Percentiles rank a stretch among this genome's conserved stretches.
phyloP scores from a whole-genome alignment of 2,113 vertebrate species.

The Empidonax alnorum region DNA sequence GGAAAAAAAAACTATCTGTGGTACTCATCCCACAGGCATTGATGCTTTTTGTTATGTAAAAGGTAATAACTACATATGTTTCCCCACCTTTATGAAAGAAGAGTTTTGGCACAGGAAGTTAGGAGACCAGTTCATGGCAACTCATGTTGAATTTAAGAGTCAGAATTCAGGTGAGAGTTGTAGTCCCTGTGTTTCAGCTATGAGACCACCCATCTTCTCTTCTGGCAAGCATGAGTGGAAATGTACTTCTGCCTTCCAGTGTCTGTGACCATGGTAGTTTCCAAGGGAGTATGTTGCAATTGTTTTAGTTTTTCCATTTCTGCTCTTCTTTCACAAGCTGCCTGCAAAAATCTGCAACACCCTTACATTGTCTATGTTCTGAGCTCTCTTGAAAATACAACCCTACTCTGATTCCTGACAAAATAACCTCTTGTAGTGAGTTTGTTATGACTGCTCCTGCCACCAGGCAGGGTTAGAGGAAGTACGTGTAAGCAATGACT shows the following conservation, averaged over 20 bases:
- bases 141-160: not conserved
- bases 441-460: not conserved
- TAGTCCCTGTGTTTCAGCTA: not conserved
- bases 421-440: not conserved
- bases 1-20: not conserved
- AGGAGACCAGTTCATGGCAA: not conserved
- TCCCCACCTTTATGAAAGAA: not conserved
- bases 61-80: not conserved
- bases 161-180: not conserved
- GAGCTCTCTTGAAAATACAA: not conserved
- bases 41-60: not conserved
- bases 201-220: not conserved
- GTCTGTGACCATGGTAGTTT: not conserved
- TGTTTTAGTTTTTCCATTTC: conserved; percentile 34
- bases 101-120: not conserved
- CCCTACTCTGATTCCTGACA: not conserved
- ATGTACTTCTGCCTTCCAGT: not conserved
- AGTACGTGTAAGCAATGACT: not conserved
- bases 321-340: conserved; percentile 31
- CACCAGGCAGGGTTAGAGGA: not conserved
- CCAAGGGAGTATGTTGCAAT: not conserved
- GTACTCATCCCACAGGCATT: not conserved
- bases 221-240: not conserved
- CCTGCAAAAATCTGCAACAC: not conserved
- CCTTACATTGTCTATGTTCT: not conserved